These are phyloP conservation scores for Nipponia nippon DNA, from an alignment of 2,113 vertebrate species.

Conservation along the genomic window DNA sequence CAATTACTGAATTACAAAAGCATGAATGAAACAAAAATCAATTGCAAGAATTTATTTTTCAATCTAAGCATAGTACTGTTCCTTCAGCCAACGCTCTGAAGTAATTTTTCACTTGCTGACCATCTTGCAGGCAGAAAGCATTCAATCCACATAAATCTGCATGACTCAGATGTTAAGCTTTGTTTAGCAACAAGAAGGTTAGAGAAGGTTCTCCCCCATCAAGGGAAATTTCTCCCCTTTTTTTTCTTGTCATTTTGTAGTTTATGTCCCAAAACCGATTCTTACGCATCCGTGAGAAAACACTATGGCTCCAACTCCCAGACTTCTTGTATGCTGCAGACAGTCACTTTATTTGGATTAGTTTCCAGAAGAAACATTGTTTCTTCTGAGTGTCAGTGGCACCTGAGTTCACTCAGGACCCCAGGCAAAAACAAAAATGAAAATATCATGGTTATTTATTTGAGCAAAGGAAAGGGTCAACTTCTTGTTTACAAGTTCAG, in stretches of 20 bases:
- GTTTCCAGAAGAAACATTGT: not conserved
- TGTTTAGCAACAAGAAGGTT: not conserved
- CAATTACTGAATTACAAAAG: not conserved
- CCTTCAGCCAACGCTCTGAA: not conserved
- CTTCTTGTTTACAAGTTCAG: not conserved
- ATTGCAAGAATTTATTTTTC: not conserved
- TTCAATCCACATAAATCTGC: not conserved
- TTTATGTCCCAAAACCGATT: not conserved
- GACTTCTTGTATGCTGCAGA: not conserved
- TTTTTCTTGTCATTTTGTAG: not conserved
- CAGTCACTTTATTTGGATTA: not conserved
- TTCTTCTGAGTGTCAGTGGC: not conserved
- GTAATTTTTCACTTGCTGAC: not conserved
- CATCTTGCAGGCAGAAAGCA: not conserved
- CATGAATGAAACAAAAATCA: conserved; percentile 7
- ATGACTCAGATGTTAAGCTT: not conserved
- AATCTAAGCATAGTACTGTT: not conserved
- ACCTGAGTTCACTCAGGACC: not conserved
- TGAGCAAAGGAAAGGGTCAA: not conserved
- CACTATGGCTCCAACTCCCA: not conserved
- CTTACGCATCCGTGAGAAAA: not conserved
- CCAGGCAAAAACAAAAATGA: not conserved
- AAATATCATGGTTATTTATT: not conserved
- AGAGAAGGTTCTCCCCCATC: not conserved
- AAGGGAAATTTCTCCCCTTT: not conserved